Base-by-base conservation (phyloP, 2,797 vertebrate genomes). In the Rhodeus uyekii region DNA sequence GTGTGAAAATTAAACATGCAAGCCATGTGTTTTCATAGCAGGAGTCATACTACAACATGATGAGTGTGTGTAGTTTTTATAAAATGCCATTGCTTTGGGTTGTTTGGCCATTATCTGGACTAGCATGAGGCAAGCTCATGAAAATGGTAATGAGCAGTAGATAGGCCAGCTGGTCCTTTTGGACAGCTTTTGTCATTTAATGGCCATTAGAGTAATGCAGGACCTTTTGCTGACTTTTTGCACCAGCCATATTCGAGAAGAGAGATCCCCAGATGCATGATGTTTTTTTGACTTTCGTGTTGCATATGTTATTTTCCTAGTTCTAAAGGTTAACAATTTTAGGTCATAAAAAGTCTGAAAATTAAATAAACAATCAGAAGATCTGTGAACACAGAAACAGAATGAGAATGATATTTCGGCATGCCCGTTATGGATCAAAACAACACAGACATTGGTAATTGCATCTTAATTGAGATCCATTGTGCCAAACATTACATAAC, bases 171-270 rank as follows among this genome's bases (percentile, higher is more conserved):
- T 84, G 83, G 77, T 64, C 67, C 18, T 76, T 80, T 75, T 76
- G 83, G 73, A 84, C 78, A 84, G 83, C 50, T 76, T 84, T 76
- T 80, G 73, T 75, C 78, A 75, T 60, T 80, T 84, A 84, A 84
- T 80, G 78, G 73, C 63, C 83, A 84, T 84, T 84, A 84, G 83
- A 67, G 63, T 68, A 69, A 80, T 79, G 83, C 83, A 75, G 61
- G 71, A 79, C 78, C 83, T 79, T 84, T 84, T 9, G 39, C 68
- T 64, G 68, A 80, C 60, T 84, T 78, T n/a, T 78, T 68, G 29
- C 48, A 44, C 19, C 58, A 58, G 48, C 65, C 50, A n/a, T 61
- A 65, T 80, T 67, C 55, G 71, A 80, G 60, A 53, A 50, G 22
- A 75, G 38, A 80, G 50, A 55, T n/a, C 18, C 61, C 12, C 83